Evolutionary conservation across 2,797 vertebrate genomes (phyloP).

Genomic region (Numenius phaeopus): DNA sequence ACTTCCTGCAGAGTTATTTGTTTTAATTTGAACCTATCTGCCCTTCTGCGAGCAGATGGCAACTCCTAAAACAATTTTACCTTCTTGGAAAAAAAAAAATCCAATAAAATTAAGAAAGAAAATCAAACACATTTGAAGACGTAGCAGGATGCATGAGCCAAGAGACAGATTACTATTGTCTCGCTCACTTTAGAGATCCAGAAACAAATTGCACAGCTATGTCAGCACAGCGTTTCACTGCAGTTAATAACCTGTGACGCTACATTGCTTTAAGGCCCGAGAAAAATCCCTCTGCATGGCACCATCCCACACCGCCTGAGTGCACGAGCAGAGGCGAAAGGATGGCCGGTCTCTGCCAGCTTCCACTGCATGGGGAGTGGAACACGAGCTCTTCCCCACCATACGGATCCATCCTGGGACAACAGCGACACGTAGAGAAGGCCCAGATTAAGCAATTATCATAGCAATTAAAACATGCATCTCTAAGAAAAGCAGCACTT

Average conservation of each 20-base stretch:
- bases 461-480: not conserved
- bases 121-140: not conserved
- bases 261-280: not conserved
- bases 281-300: not conserved
- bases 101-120: not conserved
- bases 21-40: not conserved
- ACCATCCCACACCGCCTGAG: not conserved
- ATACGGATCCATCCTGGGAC: fast-evolving
- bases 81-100: not conserved
- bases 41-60: not conserved
- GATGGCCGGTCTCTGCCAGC: not conserved
- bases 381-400: not conserved
- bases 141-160: not conserved
- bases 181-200: not conserved
- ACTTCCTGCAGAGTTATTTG: not conserved
- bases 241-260: not conserved
- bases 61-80: not conserved
- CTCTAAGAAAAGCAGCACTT: not conserved
- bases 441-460: not conserved
- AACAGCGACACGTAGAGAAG: not conserved
- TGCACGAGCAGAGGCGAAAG: fast-evolving
- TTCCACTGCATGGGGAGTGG: fast-evolving
- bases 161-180: not conserved
- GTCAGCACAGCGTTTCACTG: not conserved
- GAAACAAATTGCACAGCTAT: not conserved